A percentile compares a stretch with the other conserved stretches of the same genome.
These are phyloP conservation scores for Alectura lathami DNA, from an alignment of 2,113 vertebrate species.

Conservation along the genomic window DNA sequence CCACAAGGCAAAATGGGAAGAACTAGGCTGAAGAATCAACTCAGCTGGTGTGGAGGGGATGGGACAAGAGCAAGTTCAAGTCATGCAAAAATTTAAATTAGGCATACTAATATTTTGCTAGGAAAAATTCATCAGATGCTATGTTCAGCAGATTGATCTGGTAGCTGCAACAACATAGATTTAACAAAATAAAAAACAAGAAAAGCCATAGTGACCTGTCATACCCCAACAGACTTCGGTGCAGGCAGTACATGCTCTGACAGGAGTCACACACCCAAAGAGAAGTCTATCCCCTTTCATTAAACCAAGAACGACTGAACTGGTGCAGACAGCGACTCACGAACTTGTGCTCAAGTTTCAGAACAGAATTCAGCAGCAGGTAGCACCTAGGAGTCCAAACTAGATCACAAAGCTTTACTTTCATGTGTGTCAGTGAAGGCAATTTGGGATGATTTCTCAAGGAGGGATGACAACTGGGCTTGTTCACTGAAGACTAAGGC, in stretches of 20 bases:
- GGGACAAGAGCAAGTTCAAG: not conserved
- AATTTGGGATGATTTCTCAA: not conserved
- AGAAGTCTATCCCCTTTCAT: not conserved
- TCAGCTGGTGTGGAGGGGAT: no score
- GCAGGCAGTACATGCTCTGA: not conserved
- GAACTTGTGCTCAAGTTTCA: not conserved
- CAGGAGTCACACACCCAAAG: not conserved
- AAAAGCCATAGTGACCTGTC: not conserved
- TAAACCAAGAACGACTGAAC: not conserved
- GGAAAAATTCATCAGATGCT: not conserved
- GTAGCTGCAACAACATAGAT: not conserved
- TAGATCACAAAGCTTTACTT: not conserved
- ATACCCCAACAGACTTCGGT: not conserved
- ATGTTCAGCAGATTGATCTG: not conserved
- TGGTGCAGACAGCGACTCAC: not conserved
- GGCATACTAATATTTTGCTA: not conserved
- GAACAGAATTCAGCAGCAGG: not conserved
- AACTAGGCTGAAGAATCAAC: not conserved
- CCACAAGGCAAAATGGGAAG: not conserved
- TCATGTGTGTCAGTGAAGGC: not conserved
- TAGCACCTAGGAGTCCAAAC: not conserved
- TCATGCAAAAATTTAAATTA: not conserved
- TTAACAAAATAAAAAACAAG: not conserved
- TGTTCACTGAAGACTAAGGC: not conserved
- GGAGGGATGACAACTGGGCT: rapidly evolving